Evolutionary conservation across 2,113 vertebrate genomes (phyloP), one percentile per base, ranked within the genome.

Genomic region (Sterrhoptilus dennistouni): DNA sequence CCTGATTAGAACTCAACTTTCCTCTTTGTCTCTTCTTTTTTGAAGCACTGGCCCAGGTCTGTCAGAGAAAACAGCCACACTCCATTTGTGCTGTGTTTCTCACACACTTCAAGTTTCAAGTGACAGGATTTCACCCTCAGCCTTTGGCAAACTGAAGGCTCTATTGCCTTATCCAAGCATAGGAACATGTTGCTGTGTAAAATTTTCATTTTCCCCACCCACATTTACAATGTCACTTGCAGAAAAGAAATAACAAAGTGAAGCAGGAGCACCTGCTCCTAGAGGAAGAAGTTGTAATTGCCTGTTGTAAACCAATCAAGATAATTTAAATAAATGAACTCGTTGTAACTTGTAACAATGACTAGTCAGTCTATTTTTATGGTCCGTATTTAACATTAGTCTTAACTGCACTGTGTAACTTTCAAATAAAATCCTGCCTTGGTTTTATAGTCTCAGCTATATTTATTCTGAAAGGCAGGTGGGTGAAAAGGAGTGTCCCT

Each of bases 281-380:
- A 81, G 77, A 84, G 78, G 45, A 94, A 83, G 84, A 74, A 69
- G 49, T 87, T 93, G 59, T 36, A 94, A 97, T 96, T 97, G 68
- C 74, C 89, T 93, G 76, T 89, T 87, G 87, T 78, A 97, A 96
- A 97, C 91, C 69, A 86, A 88, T 87, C 74, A 89, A 89, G 89
- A 88, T 85, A 72, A 96, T 96, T 96, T 97, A 97, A 96, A 93
- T 83, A 96, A 95, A 95, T 83, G 23, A 81, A 77, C 82, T 90
- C 85, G 28, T 28, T 91, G 75, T 69, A 93, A 70, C 75, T 90
- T 69, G 63, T 16, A 60, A 93, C 63, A 95, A 81, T 89, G 93
- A 69, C 64, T 89, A 92, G 50, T 82, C 47, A 93, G 88, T 74
- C 77, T 91, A 53, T 75, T 90, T 95, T 94, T 96, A 77, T 74